These are phyloP conservation scores for Pseudolycoriella hygida DNA, from an alignment of 2,888 invertebrate species.

Conservation along the genomic window DNA sequence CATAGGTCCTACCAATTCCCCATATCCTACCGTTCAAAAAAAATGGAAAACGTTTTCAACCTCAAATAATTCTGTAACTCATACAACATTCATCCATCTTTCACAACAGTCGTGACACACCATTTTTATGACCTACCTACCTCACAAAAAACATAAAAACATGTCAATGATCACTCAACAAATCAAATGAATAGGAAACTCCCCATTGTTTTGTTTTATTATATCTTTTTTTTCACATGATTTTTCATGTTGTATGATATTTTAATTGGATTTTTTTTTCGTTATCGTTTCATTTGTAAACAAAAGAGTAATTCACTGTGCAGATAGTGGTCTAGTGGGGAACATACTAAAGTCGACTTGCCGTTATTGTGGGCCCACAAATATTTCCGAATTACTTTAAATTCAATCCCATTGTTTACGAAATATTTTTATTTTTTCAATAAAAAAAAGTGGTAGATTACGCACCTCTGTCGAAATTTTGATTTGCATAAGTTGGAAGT, in stretches of 20 bases:
- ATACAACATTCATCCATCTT: too few species aligned
- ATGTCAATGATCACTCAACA: not conserved
- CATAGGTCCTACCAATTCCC: too few species aligned
- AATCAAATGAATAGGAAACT: not conserved
- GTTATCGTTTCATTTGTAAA: conserved; percentile 8
- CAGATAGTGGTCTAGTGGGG: conserved; percentile 29
- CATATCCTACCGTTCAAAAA: not conserved
- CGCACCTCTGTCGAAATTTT: too few species aligned
- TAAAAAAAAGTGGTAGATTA: too few species aligned
- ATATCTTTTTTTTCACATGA: not conserved
- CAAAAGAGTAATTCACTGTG: conserved; percentile 4
- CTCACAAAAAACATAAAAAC: not conserved
- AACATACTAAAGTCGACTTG: conserved; percentile 38
- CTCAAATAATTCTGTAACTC: not conserved
- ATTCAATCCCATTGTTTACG: conserved; percentile 5
- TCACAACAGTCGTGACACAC: too few species aligned
- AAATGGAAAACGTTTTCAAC: not conserved
- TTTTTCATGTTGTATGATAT: not conserved
- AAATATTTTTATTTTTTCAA: conserved; percentile 4
- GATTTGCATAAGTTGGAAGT: too few species aligned
- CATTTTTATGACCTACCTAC: too few species aligned
- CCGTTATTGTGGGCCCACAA: conserved; percentile 47
- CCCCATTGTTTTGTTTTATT: not conserved
- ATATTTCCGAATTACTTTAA: conserved; percentile 7
- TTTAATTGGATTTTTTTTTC: not conserved